Evolutionary conservation across 2,888 invertebrate species (phyloP).

Genomic region (Hylaea fasciaria): DNA sequence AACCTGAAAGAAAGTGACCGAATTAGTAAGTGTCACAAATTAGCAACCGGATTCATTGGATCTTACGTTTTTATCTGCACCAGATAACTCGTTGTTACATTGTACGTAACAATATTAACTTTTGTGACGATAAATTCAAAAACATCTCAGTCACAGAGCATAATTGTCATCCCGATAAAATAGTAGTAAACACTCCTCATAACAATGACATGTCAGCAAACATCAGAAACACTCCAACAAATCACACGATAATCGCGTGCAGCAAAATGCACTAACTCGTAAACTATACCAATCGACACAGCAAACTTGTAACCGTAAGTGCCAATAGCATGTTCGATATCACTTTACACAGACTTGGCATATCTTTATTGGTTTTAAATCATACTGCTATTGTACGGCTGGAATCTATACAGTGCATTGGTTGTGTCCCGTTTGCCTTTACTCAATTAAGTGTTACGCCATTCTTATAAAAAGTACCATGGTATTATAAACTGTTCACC

Average conservation of each 20-base stretch:
- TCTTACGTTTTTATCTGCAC: too few relatives aligned
- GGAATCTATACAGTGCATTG: slow-evolving; percentile 5
- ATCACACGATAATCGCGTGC: slow-evolving; percentile 58
- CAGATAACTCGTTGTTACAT: too few relatives aligned
- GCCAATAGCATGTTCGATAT: slow-evolving; percentile 52
- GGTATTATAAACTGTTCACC: not conserved
- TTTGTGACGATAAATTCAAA: too few relatives aligned
- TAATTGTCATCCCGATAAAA: too few relatives aligned
- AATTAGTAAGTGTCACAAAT: too few relatives aligned
- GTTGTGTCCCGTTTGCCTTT: slow-evolving; percentile 11
- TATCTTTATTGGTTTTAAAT: slow-evolving; percentile 44
- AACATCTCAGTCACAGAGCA: too few relatives aligned
- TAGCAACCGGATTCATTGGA: too few relatives aligned
- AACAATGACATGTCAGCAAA: slow-evolving; percentile 20
- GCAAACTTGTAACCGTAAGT: slow-evolving; percentile 41
- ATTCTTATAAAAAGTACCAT: not conserved
- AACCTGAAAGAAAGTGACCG: too few relatives aligned
- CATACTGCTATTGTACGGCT: slow-evolving; percentile 33
- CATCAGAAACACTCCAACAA: slow-evolving; percentile 34
- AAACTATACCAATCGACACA: slow-evolving; percentile 50
- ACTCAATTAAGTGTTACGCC: not conserved
- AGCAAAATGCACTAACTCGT: slow-evolving; percentile 50
- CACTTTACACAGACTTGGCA: slow-evolving; percentile 44
- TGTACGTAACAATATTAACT: too few relatives aligned
- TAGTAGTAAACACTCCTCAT: not conserved